Conservation (phyloP, 2,113 vertebrate species). For the Oncorhynchus tshawytscha region DNA sequence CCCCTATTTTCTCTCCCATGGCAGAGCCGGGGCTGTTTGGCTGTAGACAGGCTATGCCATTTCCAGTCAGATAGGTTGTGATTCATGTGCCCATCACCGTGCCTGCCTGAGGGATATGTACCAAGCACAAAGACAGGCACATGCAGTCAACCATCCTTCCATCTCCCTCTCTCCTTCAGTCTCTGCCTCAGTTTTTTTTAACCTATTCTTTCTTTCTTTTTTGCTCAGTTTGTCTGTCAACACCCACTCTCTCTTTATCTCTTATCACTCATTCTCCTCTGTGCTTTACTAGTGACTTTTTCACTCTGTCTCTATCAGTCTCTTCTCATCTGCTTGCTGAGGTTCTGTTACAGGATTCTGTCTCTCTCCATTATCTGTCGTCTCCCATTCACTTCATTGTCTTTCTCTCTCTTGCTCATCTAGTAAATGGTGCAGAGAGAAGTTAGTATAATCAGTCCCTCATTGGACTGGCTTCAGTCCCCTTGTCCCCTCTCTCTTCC, state of each 20-base stretch:
- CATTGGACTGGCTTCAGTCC: slow-evolving; percentile 6
- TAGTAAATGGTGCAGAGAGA: neutral
- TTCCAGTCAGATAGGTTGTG: slow-evolving; percentile 53
- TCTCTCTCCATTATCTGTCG: neutral
- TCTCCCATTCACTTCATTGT: neutral
- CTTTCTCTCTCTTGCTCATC: neutral
- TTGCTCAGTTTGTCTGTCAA: neutral
- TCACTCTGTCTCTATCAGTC: too few relatives aligned
- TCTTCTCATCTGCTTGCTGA: neutral
- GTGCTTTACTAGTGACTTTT: neutral
- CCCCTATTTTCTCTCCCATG: neutral
- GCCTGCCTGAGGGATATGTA: slow-evolving; percentile 45
- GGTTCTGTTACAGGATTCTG: neutral
- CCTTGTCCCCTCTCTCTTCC: neutral
- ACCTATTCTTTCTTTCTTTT: slow-evolving; percentile 10
- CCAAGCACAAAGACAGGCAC: slow-evolving; percentile 52
- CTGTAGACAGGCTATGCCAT: slow-evolving; percentile 34
- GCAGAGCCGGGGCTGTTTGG: slow-evolving; percentile 14
- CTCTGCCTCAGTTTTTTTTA: slow-evolving; percentile 7
- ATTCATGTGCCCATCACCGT: slow-evolving; percentile 66
- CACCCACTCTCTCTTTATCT: neutral
- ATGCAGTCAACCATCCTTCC: slow-evolving; percentile 54
- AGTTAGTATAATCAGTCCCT: neutral
- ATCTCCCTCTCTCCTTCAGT: slow-evolving; percentile 26
- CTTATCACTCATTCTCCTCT: slow-evolving; percentile 12